Evolutionary conservation across 2,113 vertebrate species (phyloP).

Genomic region (Symphodus melops): DNA sequence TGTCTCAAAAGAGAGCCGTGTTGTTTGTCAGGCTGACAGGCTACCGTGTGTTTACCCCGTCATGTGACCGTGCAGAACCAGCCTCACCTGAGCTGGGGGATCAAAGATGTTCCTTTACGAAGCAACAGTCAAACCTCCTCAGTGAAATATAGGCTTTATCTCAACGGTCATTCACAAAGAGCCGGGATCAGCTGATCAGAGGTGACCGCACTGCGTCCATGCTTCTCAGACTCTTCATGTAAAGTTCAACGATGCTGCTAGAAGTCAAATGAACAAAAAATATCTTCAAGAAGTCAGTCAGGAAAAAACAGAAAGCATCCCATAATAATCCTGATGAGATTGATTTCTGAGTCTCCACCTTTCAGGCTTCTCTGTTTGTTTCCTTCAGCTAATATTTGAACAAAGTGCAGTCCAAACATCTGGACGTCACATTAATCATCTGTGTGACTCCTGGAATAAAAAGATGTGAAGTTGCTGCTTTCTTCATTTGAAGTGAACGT

Average conservation of each 20-base stretch:
- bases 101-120: slow-evolving; percentile 5
- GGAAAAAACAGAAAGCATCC: no score
- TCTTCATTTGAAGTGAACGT: slow-evolving; percentile 41
- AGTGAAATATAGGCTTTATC: not conserved
- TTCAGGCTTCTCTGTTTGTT: slow-evolving; percentile 30
- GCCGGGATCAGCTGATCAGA: no score
- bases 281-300: no score
- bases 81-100: not conserved
- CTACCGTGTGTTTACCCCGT: slow-evolving; percentile 63
- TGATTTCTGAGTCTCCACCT: slow-evolving; percentile 26
- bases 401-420: slow-evolving; percentile 58
- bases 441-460: slow-evolving; percentile 30
- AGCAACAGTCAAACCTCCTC: not conserved
- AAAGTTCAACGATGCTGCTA: no score
- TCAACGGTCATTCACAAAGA: not conserved
- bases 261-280: no score
- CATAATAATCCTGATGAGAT: no score
- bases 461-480: not conserved
- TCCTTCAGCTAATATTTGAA: slow-evolving; percentile 41
- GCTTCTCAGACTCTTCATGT: no score
- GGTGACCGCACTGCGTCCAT: no score
- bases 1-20: slow-evolving; percentile 30
- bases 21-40: slow-evolving; percentile 68
- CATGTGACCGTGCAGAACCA: slow-evolving; percentile 17
- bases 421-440: slow-evolving; percentile 12